Evolutionary conservation across 2,113 vertebrate genomes (phyloP), one percentile per base, ranked within the genome.

Genomic region (Aix galericulata): DNA sequence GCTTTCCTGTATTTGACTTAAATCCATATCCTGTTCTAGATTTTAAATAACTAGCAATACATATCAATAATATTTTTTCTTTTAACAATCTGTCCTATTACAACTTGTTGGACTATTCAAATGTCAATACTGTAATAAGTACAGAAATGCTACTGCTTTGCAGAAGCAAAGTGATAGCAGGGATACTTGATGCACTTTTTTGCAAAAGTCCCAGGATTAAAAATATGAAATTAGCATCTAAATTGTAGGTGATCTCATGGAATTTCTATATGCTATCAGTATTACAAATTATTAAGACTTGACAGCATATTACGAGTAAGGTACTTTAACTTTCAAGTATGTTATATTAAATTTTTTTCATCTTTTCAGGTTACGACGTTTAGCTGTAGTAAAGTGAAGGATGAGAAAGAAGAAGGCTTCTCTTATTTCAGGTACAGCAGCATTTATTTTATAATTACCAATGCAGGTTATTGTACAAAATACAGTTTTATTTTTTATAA

Each of bases 361-460:
- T 76, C 40, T 86, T 93, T 96, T 56, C 82, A 99, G 99, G 89
- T 97, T 88, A 94, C 96, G 48, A 95, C 93, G 5, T 97, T 99
- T 86, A 98, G 96, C 96, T 99, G 99, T 94, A 98, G 97, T 96
- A 99, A 98, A 97, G 98, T 98, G 78, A 98, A 98, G 91, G 97
- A 98, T 80, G 98, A 99, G 77, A 99, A 97, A 31, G 98, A 98
- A 48, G 98, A 98, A 4, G 97, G 97, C 90, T 97, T 98, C 88
- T 99, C 99, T 96, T 98, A 98, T 94, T 99, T 99, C 97, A 99
- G 99, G 99, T 99, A 98, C 76, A 85, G 44, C n/a, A 79, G 20
- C 58, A 38, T 81, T 91, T 42, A 22, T 81, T 84, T 53, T 67
- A 0, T 63, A 64, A 31, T 75, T 88, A 46, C 11, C 53, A 21